Base-by-base conservation (phyloP, 2,888 invertebrate species). In the Ethmia dodecea region DNA sequence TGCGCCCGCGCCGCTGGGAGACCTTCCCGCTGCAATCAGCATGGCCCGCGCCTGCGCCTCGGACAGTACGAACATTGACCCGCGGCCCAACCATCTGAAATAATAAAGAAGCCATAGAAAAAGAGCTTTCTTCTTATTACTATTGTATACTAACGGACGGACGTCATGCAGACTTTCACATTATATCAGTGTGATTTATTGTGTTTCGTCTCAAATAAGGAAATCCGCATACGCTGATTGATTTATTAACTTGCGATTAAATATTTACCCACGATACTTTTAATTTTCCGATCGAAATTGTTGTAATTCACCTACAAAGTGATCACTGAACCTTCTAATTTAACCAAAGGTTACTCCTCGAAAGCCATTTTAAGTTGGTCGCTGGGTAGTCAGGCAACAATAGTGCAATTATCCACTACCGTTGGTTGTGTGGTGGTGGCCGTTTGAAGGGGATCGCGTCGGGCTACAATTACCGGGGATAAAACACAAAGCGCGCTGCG, bases 1-100 rank as follows among this genome's bases (percentile, higher is more conserved):
- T 5, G 89, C 78, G 28, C 65, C 69, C 15, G 43, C 45, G 32
- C 46, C 46, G 0, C 43, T 43, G 9, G 45, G 34, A n/a, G n/a
- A n/a, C 0, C 42, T 33, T 25, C 42, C 52, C 28, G 72, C 67
- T 3, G 61, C 64, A 12, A n/a, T 70, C 47, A 94, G 77, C 49
- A 97, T 79, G 37, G 83, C 74, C 39, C 89, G 86, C 52, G 97
- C 93, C 63, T 98, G 98, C 5, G 89, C 83, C 40, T 90, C 88
- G 0, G 98, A 98, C 52, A 97, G 89, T 31, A 99, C 96, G 79
- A 97, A 98, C 99, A 99, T 99, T 1, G 97, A 97, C 5, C 99
- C 99, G 32, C 99, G 89, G 10, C 93, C 92, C 9, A 98, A 83
- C 80, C 93, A 90, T 33, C 94, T 94, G 88, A 25, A 52, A 49